Conservation (phyloP, 1,140 invertebrate species). For the Aphidius gifuensis region DNA sequence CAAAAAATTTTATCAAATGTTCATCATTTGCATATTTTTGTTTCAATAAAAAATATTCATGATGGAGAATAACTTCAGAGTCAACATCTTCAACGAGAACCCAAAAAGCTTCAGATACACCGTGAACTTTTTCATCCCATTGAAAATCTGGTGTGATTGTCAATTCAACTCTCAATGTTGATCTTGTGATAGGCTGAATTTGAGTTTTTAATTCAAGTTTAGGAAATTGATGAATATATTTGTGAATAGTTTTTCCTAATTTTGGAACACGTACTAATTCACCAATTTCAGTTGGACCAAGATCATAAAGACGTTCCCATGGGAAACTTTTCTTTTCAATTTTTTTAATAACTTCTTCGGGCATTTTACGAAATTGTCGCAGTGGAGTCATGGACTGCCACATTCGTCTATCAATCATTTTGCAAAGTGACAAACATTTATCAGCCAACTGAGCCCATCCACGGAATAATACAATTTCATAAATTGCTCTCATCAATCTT, state of each 20-base stretch:
- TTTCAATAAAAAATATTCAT: constrained; percentile 97
- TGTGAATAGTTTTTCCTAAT: constrained; percentile 95
- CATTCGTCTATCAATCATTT: constrained; percentile 98
- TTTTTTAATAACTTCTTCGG: constrained; percentile 96
- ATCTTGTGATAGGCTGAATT: constrained; percentile 96
- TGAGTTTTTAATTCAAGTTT: constrained; percentile 92
- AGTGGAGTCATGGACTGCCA: constrained; percentile 99
- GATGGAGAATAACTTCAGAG: constrained; percentile 92
- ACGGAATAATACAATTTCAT: constrained; percentile 86
- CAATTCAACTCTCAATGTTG: constrained; percentile 90
- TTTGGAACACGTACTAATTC: constrained; percentile 95
- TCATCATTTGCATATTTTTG: constrained; percentile 92
- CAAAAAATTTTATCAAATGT: constrained; percentile 96
- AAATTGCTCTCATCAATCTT: constrained; percentile 93
- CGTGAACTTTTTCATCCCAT: constrained; percentile 98
- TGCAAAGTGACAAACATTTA: constrained; percentile 92
- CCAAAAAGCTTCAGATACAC: constrained; percentile 97
- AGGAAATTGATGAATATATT: constrained; percentile 96
- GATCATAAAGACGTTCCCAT: constrained; percentile 91
- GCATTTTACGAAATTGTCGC: constrained; percentile 96
- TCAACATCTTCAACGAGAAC: constrained; percentile 98
- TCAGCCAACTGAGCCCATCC: constrained; percentile 98
- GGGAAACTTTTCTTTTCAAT: constrained; percentile 98
- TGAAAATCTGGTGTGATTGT: constrained; percentile 99
- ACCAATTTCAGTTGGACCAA: constrained; percentile 96